Percentiles rank a stretch among this genome's conserved stretches.
Conservation (phyloP, 2,888 invertebrate genomes). For the Rambutsinella grinnellia region DNA sequence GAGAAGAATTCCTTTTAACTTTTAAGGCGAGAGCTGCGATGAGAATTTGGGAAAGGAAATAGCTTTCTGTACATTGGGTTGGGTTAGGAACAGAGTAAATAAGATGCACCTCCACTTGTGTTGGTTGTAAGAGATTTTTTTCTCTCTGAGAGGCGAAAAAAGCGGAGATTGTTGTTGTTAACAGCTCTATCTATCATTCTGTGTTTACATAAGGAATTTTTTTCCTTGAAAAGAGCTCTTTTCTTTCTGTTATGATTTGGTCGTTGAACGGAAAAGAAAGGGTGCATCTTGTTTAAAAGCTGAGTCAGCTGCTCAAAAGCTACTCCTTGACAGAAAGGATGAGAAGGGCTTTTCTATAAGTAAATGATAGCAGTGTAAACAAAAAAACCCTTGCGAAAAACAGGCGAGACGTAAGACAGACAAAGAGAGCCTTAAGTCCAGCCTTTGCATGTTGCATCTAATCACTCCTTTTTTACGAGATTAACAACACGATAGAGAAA, state of each 20-base stretch:
- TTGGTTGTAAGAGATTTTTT: not conserved
- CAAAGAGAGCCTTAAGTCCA: too few species aligned
- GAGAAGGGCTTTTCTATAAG: too few species aligned
- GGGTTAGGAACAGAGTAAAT: slow-evolving; percentile 13
- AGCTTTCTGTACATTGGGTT: slow-evolving; percentile 1
- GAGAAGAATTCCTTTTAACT: not conserved
- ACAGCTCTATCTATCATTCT: slow-evolving; percentile 48
- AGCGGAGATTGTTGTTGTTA: slow-evolving; percentile 31
- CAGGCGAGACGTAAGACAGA: too few species aligned
- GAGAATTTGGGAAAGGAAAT: not conserved
- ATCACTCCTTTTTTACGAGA: too few species aligned
- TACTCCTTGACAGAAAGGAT: too few species aligned
- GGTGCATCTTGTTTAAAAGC: not conserved
- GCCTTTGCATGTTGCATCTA: too few species aligned
- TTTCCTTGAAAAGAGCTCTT: not conserved
- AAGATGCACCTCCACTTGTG: not conserved
- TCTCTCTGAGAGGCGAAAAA: slow-evolving; percentile 9
- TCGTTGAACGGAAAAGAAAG: not conserved
- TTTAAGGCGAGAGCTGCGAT: too few species aligned
- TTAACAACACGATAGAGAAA: too few species aligned
- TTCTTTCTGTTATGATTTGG: not conserved
- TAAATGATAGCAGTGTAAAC: too few species aligned
- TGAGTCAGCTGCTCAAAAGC: slow-evolving; percentile 26
- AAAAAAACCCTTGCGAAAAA: too few species aligned
- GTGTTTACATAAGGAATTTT: slow-evolving; percentile 44